Conservation (phyloP, 2,797 vertebrate genomes). For the Myotis myotis region DNA sequence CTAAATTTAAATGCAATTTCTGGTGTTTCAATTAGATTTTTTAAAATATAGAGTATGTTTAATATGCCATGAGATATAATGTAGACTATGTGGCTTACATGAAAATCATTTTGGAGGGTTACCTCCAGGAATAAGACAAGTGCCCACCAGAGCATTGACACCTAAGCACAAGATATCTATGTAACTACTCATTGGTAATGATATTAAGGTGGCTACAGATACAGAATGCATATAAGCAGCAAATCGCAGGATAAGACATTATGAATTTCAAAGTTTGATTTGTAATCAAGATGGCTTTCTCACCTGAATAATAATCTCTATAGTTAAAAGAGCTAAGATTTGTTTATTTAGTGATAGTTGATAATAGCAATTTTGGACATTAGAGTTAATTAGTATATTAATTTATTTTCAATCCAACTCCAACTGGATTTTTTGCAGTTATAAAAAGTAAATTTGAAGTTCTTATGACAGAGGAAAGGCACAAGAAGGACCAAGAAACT, state of each 20-base stretch:
- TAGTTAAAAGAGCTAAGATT: neutral
- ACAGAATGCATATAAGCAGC: neutral
- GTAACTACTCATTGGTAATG: neutral
- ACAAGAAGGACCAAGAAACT: neutral
- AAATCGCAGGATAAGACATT: neutral
- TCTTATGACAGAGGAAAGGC: neutral
- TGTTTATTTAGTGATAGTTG: constrained; percentile 11
- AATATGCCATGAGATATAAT: neutral
- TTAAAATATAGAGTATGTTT: neutral
- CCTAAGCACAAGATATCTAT: neutral
- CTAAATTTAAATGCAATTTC: constrained; percentile 4
- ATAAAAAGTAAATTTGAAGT: neutral
- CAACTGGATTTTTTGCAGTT: neutral
- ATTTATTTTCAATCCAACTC: constrained; percentile 18
- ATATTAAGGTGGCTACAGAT: neutral
- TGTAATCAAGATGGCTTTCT: neutral
- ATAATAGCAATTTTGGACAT: neutral
- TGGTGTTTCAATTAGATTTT: neutral
- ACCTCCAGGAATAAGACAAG: neutral
- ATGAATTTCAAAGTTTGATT: neutral
- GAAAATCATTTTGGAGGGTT: neutral
- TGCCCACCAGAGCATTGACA: neutral
- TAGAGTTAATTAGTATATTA: neutral
- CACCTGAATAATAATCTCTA: neutral
- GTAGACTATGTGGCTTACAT: neutral